Percentiles rank a stretch among this genome's conserved stretches.
Evolutionary conservation across 1,140 invertebrate genomes (phyloP).

Genomic region (Papilio polyxenes): DNA sequence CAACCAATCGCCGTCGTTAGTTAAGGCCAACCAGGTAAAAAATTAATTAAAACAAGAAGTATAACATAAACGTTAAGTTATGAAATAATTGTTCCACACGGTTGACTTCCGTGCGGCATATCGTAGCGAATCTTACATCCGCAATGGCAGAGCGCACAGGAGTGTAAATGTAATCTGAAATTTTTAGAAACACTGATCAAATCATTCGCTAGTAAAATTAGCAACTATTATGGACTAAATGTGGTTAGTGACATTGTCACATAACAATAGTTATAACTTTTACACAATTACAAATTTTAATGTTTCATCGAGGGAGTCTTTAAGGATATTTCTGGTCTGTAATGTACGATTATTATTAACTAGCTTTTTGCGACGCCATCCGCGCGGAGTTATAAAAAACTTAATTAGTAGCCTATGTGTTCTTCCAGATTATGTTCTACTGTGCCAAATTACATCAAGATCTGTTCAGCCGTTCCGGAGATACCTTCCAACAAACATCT

Average conservation of each 20-base stretch:
- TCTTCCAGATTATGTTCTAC: too few relatives aligned
- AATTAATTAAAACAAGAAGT: slow-evolving; percentile 26
- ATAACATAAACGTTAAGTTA: slow-evolving; percentile 26
- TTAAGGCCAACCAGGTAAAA: slow-evolving; percentile 1
- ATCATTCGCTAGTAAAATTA: neutral
- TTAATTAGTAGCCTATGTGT: too few relatives aligned
- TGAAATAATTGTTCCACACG: slow-evolving; percentile 20
- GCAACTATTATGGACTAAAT: neutral
- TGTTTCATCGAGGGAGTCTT: too few relatives aligned
- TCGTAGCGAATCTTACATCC: neutral
- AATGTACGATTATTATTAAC: too few relatives aligned
- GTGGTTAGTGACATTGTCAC: neutral
- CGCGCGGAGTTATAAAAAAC: too few relatives aligned
- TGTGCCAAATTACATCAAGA: too few relatives aligned
- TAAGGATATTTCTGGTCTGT: too few relatives aligned
- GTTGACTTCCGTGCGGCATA: slow-evolving; percentile 28
- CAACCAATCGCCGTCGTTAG: neutral
- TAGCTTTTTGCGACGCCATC: too few relatives aligned
- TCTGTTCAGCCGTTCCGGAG: too few relatives aligned
- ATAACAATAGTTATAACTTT: neutral
- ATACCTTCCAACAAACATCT: too few relatives aligned
- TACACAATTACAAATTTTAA: too few relatives aligned
- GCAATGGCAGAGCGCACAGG: neutral
- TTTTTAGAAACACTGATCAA: neutral
- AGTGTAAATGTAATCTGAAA: neutral